These are phyloP conservation scores for Centrocercus urophasianus DNA, from an alignment of 2,113 vertebrate species.

Conservation along the genomic window DNA sequence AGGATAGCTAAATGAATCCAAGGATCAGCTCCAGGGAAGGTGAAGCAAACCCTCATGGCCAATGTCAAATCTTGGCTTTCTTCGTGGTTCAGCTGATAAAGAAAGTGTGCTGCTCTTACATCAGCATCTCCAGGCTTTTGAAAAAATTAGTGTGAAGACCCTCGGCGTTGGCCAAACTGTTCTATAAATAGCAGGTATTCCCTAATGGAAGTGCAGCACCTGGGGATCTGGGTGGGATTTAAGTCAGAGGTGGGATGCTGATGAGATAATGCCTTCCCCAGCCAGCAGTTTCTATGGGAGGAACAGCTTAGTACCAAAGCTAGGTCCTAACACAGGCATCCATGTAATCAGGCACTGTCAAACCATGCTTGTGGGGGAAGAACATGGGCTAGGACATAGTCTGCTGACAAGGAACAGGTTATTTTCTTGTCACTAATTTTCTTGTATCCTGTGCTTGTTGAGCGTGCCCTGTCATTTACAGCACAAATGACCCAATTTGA, in stretches of 20 bases:
- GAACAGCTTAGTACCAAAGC: background rate
- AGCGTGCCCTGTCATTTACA: background rate
- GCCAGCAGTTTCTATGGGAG: rapidly evolving
- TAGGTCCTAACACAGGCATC: background rate
- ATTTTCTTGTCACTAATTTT: background rate
- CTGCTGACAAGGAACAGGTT: background rate
- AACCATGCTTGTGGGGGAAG: background rate
- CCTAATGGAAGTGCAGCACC: background rate
- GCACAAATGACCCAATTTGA: constrained; percentile 32
- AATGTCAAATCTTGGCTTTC: background rate
- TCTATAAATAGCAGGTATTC: background rate
- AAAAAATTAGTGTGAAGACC: background rate
- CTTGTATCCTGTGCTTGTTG: background rate
- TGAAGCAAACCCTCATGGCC: background rate
- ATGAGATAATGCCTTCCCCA: background rate
- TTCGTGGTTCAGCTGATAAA: background rate
- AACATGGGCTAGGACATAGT: background rate
- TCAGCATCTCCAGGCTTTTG: background rate
- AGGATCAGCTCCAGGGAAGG: background rate
- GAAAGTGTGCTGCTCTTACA: background rate
- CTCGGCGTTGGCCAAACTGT: background rate
- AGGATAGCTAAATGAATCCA: background rate
- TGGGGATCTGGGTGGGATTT: background rate
- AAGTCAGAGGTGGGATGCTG: background rate
- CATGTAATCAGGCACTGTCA: background rate